Conservation (phyloP, 1,140 invertebrate genomes). For the Chionoecetes opilio region DNA sequence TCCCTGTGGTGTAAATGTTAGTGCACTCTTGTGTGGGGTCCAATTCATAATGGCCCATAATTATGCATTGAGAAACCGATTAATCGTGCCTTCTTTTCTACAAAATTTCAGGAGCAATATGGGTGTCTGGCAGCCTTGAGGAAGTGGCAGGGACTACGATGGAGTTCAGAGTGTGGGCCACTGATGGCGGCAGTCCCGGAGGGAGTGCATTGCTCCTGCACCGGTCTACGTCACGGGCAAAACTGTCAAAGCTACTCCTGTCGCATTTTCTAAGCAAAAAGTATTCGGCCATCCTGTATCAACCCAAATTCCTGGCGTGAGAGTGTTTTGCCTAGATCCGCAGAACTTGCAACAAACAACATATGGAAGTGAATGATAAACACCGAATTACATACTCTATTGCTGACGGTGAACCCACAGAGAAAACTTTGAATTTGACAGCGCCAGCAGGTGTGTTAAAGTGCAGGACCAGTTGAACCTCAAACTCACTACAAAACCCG, state of each 20-base stretch:
- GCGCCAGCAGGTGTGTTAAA: slow-evolving; percentile 89
- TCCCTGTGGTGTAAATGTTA: too few species aligned
- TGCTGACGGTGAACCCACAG: slow-evolving; percentile 91
- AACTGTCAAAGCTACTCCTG: slow-evolving; percentile 95
- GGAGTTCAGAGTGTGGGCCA: slow-evolving; percentile 92
- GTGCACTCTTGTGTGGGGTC: too few species aligned
- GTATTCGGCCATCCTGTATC: slow-evolving; percentile 63
- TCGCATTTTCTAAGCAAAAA: slow-evolving; percentile 91
- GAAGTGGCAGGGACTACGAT: slow-evolving; percentile 90
- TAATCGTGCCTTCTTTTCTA: neutral
- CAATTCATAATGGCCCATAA: neutral
- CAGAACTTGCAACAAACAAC: slow-evolving; percentile 88
- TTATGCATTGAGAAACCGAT: neutral
- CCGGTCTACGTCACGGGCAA: slow-evolving; percentile 85
- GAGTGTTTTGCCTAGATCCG: slow-evolving; percentile 87
- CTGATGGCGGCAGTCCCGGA: slow-evolving; percentile 91
- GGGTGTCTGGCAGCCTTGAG: slow-evolving; percentile 90
- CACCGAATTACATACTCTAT: slow-evolving; percentile 89
- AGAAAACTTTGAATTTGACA: slow-evolving; percentile 91
- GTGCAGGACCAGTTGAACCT: slow-evolving; percentile 85
- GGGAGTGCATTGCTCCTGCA: slow-evolving; percentile 87
- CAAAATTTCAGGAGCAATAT: slow-evolving; percentile 89
- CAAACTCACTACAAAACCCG: slow-evolving; percentile 83
- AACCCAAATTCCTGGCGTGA: slow-evolving; percentile 82
- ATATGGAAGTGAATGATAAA: neutral